These are phyloP conservation scores for Diadophis punctatus DNA, from an alignment of 2,113 vertebrate genomes.

Conservation along the genomic window DNA sequence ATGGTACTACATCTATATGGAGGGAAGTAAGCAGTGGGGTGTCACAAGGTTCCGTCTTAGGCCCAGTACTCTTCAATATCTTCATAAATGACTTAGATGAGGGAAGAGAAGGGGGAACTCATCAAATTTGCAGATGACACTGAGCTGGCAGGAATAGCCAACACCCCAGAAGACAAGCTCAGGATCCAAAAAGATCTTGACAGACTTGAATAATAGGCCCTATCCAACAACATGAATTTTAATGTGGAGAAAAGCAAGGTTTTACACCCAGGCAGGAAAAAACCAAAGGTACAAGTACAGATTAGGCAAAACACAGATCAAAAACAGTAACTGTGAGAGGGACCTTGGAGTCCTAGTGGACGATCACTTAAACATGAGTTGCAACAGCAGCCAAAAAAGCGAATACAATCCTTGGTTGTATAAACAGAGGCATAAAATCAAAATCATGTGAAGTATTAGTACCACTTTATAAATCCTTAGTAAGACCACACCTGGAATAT, in stretches of 20 bases:
- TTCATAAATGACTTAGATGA: neutral
- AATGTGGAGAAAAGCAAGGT: neutral
- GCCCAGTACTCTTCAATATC: neutral
- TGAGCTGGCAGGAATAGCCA: neutral
- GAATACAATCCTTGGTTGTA: neutral
- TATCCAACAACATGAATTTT: neutral
- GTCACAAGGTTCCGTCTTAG: neutral
- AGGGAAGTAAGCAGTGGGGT: neutral
- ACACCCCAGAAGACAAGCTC: neutral
- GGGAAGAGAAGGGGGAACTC: neutral
- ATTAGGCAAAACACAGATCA: neutral
- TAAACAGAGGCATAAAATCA: neutral
- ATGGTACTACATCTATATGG: neutral
- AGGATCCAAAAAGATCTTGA: neutral
- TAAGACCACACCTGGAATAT: neutral
- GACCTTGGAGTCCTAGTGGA: neutral
- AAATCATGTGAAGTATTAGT: neutral
- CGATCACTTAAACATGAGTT: neutral
- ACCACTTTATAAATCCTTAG: neutral
- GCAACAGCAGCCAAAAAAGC: neutral
- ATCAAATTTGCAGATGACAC: neutral
- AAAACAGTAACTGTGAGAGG: neutral
- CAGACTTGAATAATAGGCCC: neutral
- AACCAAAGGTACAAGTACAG: neutral
- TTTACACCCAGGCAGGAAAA: neutral